Evolutionary conservation across 1,140 invertebrate species (phyloP).

Genomic region (Semibalanus balanoides): DNA sequence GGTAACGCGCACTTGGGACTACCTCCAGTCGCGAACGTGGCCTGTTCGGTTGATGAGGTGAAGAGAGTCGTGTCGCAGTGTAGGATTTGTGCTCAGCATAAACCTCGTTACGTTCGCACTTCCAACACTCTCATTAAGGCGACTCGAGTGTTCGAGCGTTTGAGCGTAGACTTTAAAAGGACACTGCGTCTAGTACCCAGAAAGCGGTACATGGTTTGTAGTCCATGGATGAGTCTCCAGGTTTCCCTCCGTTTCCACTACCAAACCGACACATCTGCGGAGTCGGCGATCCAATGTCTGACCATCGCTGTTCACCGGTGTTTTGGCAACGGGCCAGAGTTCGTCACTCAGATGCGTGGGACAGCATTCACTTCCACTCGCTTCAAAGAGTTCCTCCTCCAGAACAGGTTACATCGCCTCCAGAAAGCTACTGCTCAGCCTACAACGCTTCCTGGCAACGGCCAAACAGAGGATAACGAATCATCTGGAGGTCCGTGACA

Average conservation of each 20-base stretch:
- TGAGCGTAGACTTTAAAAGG: not conserved
- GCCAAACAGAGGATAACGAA: slow-evolving; percentile 1
- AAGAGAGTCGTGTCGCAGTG: slow-evolving; percentile 7
- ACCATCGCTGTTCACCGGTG: not conserved
- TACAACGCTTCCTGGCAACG: slow-evolving; percentile 8
- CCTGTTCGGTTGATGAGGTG: slow-evolving; percentile 9
- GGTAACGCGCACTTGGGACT: slow-evolving; percentile 9
- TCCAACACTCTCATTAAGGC: not conserved
- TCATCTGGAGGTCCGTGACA: slow-evolving; percentile 8
- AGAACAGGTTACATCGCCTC: not conserved
- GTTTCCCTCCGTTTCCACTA: slow-evolving; percentile 9
- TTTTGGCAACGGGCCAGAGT: slow-evolving; percentile 1
- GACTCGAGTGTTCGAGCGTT: not conserved
- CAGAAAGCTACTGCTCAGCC: slow-evolving; percentile 9
- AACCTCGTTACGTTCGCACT: not conserved
- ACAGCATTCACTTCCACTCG: slow-evolving; percentile 6
- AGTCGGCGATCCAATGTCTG: slow-evolving; percentile 7
- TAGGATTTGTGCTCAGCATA: not conserved
- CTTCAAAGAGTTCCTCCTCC: slow-evolving; percentile 6
- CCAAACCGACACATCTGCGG: not conserved
- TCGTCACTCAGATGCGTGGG: slow-evolving; percentile 5
- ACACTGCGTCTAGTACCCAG: not conserved
- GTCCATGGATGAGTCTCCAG: slow-evolving; percentile 8
- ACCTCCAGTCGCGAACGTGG: slow-evolving; percentile 7
- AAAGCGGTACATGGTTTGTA: not conserved